These are phyloP conservation scores for Rhabdomys dilectus DNA, from an alignment of 2,113 vertebrate species.

Conservation along the genomic window DNA sequence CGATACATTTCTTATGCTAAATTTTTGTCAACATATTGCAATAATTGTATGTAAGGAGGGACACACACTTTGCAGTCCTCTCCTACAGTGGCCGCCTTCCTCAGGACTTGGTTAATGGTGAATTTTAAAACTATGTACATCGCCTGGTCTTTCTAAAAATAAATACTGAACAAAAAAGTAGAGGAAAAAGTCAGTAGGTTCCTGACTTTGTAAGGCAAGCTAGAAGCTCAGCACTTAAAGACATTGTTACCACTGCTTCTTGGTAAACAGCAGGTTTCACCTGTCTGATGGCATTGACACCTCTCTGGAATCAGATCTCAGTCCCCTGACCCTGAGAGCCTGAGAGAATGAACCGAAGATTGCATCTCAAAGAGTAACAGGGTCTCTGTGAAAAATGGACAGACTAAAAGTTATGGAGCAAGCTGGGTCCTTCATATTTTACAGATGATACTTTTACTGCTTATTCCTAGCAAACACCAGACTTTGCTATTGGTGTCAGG, in stretches of 20 bases:
- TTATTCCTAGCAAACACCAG: constrained; percentile 25
- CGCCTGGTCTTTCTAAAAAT: background rate
- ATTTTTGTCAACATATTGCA: background rate
- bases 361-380: background rate
- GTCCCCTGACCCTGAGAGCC: background rate
- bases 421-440: background rate
- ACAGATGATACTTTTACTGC: background rate
- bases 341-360: constrained; percentile 12
- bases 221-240: background rate
- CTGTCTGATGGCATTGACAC: background rate
- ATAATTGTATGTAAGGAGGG: background rate
- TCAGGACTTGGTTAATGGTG: too few species aligned
- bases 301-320: background rate
- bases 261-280: background rate
- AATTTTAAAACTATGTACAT: background rate
- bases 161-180: background rate
- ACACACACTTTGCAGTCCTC: too few species aligned
- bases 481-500: background rate
- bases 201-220: background rate
- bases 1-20: background rate
- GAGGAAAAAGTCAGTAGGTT: background rate
- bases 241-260: background rate
- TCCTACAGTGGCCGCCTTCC: background rate
- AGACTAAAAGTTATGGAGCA: background rate
- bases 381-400: background rate